A percentile compares a stretch with the other conserved stretches of the same genome.
Evolutionary conservation across 2,797 vertebrate species (phyloP).

Genomic region (Sus cebifrons): DNA sequence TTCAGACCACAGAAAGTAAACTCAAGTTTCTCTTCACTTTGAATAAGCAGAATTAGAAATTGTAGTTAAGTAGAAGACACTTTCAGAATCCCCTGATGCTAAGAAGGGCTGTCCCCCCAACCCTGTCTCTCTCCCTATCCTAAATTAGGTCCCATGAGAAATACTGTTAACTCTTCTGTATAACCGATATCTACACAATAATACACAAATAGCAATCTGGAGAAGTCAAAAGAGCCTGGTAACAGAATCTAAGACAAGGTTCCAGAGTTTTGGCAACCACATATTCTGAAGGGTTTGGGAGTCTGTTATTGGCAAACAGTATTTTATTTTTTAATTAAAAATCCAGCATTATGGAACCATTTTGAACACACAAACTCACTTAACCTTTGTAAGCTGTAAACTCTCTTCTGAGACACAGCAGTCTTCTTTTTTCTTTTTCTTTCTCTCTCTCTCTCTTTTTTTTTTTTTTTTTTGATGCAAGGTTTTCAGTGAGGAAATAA

Average conservation of each 20-base stretch:
- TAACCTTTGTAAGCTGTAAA: constrained; percentile 44
- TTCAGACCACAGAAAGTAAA: constrained; percentile 56
- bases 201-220: not conserved
- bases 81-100: not conserved
- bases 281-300: not conserved
- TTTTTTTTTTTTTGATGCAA: not conserved
- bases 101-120: not conserved
- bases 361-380: not conserved
- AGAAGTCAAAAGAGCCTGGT: not conserved
- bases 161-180: not conserved
- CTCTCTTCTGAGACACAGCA: not conserved
- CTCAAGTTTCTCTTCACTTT: constrained; percentile 8
- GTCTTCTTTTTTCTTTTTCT: not conserved
- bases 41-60: not conserved
- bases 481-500: constrained; percentile 43
- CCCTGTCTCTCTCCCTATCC: not conserved
- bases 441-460: too few relatives aligned
- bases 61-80: not conserved
- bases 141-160: not conserved
- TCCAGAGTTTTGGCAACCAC: not conserved
- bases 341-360: not conserved
- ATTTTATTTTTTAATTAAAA: constrained; percentile 64
- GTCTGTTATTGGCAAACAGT: not conserved
- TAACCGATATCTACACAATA: not conserved
- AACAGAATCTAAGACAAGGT: not conserved